Conservation (phyloP, 2,888 invertebrate species). For the Tortricodes alternella region DNA sequence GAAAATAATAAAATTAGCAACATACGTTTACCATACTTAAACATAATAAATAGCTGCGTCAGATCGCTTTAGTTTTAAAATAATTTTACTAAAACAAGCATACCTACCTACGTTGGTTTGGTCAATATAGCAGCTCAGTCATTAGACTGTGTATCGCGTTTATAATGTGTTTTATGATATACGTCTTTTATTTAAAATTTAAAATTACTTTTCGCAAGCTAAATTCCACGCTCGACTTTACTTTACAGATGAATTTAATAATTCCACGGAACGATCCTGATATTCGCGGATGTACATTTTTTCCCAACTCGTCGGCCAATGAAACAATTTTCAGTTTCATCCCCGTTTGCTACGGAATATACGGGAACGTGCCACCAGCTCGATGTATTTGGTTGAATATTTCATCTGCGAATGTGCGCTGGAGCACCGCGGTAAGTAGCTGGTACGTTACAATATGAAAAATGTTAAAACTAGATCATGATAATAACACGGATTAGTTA, state of each 20-base stretch:
- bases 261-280: constrained; percentile 10
- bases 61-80: no score
- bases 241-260: constrained; percentile 18
- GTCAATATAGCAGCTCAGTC: no score
- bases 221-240: not conserved
- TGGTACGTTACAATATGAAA: constrained; percentile 15
- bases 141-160: no score
- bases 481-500: no score
- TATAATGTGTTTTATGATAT: no score
- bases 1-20: no score
- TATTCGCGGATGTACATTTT: constrained; percentile 15
- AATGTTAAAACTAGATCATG: no score
- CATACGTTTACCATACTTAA: no score
- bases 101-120: no score
- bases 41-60: no score
- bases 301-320: constrained; percentile 41
- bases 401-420: constrained; percentile 60
- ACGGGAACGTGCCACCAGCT: constrained; percentile 43
- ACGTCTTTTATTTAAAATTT: not conserved
- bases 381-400: constrained; percentile 67
- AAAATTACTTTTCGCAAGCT: not conserved
- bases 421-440: constrained; percentile 45
- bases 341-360: constrained; percentile 48
- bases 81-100: no score
- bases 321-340: constrained; percentile 60